Percentiles rank a stretch among this genome's conserved stretches.
Conservation (phyloP, 2,113 vertebrate species). For the Isichthys henryi region DNA sequence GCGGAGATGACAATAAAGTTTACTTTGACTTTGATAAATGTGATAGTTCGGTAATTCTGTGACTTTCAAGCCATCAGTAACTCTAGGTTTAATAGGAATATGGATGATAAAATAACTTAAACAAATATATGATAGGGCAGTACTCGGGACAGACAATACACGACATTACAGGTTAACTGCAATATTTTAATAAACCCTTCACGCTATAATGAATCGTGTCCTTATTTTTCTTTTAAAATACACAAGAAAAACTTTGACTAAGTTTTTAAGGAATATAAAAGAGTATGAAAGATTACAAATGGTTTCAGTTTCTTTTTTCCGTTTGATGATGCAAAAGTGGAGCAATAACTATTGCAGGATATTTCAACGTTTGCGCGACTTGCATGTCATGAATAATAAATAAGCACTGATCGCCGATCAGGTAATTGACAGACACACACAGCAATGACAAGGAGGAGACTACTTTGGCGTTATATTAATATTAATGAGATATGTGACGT, state of each 20-base stretch:
- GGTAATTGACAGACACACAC: not conserved
- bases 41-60: too few species aligned
- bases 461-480: not conserved
- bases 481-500: constrained; percentile 12
- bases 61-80: too few species aligned
- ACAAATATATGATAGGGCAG: too few species aligned
- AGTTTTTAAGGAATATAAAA: not conserved
- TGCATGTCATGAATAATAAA: not conserved
- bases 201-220: not conserved
- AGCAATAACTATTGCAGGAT: not conserved
- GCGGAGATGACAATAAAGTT: too few species aligned
- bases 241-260: not conserved
- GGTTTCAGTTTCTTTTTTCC: not conserved
- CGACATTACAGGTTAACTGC: too few species aligned
- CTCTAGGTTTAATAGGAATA: too few species aligned
- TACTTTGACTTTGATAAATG: too few species aligned
- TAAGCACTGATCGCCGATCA: not conserved
- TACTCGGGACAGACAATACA: too few species aligned
- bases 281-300: not conserved
- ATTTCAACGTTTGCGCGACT: not conserved
- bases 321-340: constrained; percentile 13
- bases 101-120: too few species aligned
- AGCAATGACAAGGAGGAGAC: not conserved
- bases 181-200: not conserved
- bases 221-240: not conserved